Base-by-base conservation (phyloP, 2,888 invertebrate species). In the Hypolimnas misippus region DNA sequence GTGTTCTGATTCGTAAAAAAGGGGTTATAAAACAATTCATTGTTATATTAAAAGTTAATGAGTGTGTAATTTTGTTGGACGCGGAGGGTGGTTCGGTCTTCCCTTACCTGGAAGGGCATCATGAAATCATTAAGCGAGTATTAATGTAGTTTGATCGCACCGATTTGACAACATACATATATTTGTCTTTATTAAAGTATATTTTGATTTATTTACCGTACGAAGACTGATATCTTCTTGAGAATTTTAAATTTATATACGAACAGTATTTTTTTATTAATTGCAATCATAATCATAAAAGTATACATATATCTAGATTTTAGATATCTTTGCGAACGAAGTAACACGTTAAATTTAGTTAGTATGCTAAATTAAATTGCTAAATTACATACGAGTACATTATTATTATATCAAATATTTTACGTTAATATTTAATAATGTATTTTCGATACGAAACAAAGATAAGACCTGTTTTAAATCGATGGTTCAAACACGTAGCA, bases 51-150 rank as follows among this genome's bases (percentile, higher is more conserved):
- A 80, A 77, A 83, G 81, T 82, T 87, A 89, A 90, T 89, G 87
- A 87, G 87, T 88, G 83, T 87, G 86, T 89, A 87, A 90, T 89
- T 86, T 87, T 66, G 84, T 86, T 82, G 79, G 85, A 67, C 81
- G 74, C 82, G 77, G 81, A 85, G 90, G 89, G 89, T 89, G 89
- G 87, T 72, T 83, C 86, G 87, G 86, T 85, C 87, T 71, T 75
- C 77, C 82, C 82, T 81, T 87, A 84, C 88, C 83, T 82, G 84
- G 78, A 76, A 78, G 79, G 84, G 80, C 84, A 87, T 70, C 68
- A 70, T 65, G 65, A 62, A 66, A 66, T 68, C 61, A 69, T 67
- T 65, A 70, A 59, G 63, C 42, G 46, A 59, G 49, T 42, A 63
- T 66, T 66, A 66, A 66, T 63, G 62, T 44, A 54, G 62, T 53